Evolutionary conservation across 2,113 vertebrate genomes (phyloP).

Genomic region (Microcebus ravelobensis): DNA sequence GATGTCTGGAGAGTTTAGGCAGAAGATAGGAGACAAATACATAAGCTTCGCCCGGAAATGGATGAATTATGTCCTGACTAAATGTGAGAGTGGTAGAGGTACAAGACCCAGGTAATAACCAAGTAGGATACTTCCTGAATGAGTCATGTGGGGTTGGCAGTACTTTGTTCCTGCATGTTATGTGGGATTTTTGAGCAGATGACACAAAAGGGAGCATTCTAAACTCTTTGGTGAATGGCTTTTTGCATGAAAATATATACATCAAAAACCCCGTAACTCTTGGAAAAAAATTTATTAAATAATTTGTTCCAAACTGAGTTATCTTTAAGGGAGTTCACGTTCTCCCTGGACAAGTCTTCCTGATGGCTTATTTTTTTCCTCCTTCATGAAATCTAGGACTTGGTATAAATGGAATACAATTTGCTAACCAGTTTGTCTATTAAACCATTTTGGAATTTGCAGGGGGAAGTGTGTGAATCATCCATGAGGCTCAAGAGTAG

Average conservation of each 20-base stretch:
- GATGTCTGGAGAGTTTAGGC: conserved; percentile 98
- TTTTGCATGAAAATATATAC: background rate
- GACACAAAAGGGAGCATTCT: background rate
- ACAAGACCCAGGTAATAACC: conserved; percentile 95
- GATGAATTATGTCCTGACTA: conserved; percentile 99
- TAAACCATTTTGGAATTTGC: background rate
- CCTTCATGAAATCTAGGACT: background rate
- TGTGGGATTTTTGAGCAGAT: background rate
- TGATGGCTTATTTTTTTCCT: background rate
- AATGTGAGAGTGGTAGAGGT: conserved; percentile 98
- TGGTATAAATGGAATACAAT: background rate
- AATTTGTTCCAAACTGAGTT: background rate
- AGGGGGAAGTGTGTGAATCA: too few species aligned
- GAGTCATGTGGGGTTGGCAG: accelerated
- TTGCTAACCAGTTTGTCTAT: background rate
- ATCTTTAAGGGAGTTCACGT: background rate
- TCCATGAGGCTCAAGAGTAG: background rate
- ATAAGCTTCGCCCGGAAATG: conserved; percentile 97
- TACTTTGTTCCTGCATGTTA: background rate
- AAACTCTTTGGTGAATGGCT: background rate
- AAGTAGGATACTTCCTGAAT: background rate
- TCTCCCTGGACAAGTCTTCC: background rate
- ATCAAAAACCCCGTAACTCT: background rate
- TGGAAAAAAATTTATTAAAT: background rate
- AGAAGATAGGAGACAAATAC: conserved; percentile 97